Evolutionary conservation across 2,888 invertebrate species (phyloP).

Genomic region (Acanthosepion lycidas): DNA sequence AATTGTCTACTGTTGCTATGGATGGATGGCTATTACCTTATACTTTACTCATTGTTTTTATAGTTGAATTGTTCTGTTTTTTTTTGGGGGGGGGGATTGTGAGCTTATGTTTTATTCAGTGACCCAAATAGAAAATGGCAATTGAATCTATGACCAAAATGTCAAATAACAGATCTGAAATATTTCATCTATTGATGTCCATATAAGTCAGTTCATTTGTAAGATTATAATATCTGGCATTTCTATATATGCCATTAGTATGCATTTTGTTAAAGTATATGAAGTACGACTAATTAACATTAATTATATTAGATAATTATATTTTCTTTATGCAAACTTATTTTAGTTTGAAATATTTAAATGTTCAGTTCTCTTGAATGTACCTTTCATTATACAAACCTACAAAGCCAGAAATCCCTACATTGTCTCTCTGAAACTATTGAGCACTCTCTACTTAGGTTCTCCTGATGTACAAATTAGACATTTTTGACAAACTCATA

Average conservation of each 20-base stretch:
- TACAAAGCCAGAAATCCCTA: background rate
- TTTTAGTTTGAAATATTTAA: background rate
- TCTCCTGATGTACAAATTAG: too few species aligned
- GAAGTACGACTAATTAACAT: background rate
- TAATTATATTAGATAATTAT: background rate
- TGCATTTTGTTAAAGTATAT: background rate
- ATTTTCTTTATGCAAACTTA: background rate
- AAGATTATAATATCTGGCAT: background rate
- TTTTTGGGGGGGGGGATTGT: background rate
- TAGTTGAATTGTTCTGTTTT: background rate
- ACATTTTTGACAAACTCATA: too few species aligned
- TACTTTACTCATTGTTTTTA: background rate
- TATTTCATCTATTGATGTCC: background rate
- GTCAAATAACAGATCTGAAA: background rate
- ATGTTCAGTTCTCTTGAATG: background rate
- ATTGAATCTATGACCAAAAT: background rate
- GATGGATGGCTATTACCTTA: background rate
- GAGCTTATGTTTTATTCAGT: background rate
- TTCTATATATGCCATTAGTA: background rate
- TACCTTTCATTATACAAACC: background rate
- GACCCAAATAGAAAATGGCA: background rate
- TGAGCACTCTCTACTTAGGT: background rate
- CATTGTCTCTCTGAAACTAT: background rate
- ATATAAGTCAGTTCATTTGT: constrained; percentile 11
- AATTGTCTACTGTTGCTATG: background rate